Conservation (phyloP, 2,113 vertebrate genomes). For the Nyctereutes procyonoides region DNA sequence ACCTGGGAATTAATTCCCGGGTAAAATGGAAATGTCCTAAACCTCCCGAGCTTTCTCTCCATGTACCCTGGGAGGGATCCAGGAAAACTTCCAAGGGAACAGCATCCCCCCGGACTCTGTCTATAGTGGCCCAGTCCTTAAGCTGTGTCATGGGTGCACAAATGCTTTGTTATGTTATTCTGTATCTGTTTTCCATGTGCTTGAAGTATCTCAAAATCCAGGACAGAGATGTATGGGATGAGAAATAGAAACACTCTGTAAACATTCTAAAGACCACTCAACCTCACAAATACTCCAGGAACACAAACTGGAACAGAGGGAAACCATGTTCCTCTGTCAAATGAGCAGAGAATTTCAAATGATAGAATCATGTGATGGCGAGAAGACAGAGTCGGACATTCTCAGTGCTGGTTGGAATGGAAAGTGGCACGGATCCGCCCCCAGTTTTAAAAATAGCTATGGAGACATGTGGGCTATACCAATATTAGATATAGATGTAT, state of each 20-base stretch:
- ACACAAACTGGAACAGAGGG: background rate
- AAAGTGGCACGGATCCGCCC: background rate
- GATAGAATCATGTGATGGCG: rapidly evolving
- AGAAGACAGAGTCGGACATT: rapidly evolving
- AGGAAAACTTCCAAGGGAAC: background rate
- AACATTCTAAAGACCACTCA: background rate
- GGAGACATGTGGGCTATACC: background rate
- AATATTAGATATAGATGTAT: rapidly evolving
- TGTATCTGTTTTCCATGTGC: rapidly evolving
- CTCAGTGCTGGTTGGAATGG: rapidly evolving
- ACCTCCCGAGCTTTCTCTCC: background rate
- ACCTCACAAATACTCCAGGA: background rate
- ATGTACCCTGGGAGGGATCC: background rate
- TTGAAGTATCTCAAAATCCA: background rate
- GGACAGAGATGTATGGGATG: background rate
- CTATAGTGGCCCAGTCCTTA: rapidly evolving
- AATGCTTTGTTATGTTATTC: rapidly evolving
- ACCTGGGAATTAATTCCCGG: background rate
- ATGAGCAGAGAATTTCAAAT: background rate
- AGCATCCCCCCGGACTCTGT: rapidly evolving
- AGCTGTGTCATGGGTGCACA: rapidly evolving
- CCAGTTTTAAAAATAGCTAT: background rate
- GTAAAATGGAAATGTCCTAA: background rate
- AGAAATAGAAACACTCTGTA: rapidly evolving
- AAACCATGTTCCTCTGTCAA: background rate